Evolutionary conservation across 2,113 vertebrate species (phyloP).

Genomic region (Callaeas wilsoni): DNA sequence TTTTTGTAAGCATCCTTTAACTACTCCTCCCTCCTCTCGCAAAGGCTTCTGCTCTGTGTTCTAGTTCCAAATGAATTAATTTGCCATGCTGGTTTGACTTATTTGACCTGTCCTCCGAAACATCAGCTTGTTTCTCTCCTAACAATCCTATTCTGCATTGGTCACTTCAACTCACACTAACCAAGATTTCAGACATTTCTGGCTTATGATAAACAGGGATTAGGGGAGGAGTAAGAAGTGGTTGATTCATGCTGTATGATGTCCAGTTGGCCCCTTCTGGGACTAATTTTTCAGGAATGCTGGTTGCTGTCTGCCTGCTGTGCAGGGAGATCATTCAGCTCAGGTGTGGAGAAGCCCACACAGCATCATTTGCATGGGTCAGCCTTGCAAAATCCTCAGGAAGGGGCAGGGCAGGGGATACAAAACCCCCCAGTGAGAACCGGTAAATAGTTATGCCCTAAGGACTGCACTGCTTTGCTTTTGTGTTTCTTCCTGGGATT

Average conservation of each 20-base stretch:
- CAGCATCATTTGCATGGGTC: not conserved
- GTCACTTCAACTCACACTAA: not conserved
- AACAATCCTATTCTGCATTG: not conserved
- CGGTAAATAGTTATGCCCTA: fast-evolving
- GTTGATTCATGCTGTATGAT: not conserved
- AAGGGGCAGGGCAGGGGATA: not conserved
- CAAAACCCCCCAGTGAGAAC: not conserved
- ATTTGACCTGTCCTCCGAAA: not conserved
- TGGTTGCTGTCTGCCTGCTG: not conserved
- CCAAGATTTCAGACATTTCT: not conserved
- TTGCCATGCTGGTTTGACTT: not conserved
- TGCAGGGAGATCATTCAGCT: not conserved
- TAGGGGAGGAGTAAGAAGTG: not conserved
- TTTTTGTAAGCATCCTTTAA: not conserved
- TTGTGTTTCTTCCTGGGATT: not conserved
- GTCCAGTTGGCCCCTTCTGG: not conserved
- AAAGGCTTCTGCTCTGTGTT: not conserved
- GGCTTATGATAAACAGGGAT: not conserved
- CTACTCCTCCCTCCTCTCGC: not conserved
- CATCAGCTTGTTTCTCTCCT: not conserved
- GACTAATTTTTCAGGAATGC: not conserved
- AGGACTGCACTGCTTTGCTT: not conserved
- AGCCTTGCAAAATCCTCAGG: not conserved
- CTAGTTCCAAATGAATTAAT: not conserved
- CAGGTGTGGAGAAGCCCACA: not conserved